Evolutionary conservation across 1,140 invertebrate species (phyloP).

Genomic region (Lepidotrigona ventralis): DNA sequence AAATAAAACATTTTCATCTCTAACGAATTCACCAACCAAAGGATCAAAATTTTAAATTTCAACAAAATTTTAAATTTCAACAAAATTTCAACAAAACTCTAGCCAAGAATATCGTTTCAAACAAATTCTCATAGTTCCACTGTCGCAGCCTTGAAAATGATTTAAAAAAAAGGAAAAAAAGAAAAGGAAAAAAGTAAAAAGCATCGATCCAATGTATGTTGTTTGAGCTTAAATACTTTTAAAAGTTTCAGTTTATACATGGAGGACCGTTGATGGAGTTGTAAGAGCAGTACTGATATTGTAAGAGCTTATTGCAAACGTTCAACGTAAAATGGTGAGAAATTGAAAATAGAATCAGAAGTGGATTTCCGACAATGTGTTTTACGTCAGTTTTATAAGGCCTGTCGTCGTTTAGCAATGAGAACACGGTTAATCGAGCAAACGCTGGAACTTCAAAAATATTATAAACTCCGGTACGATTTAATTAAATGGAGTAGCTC

Average conservation of each 20-base stretch:
- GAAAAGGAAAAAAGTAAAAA: neutral
- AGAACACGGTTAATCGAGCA: neutral
- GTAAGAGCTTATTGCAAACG: too few species aligned
- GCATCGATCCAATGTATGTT: neutral
- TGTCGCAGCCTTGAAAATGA: too few species aligned
- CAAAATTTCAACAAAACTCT: too few species aligned
- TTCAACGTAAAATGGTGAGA: neutral
- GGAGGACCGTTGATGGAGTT: neutral
- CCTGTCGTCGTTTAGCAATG: neutral
- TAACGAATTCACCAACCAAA: too few species aligned
- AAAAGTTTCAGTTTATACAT: neutral
- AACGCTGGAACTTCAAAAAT: neutral
- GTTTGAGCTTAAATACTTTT: neutral
- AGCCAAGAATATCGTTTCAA: too few species aligned
- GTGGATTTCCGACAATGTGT: neutral
- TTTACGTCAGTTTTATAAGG: neutral
- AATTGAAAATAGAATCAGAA: neutral
- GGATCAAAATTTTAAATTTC: too few species aligned
- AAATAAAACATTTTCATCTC: too few species aligned
- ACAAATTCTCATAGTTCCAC: too few species aligned
- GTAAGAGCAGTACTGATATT: neutral
- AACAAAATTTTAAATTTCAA: too few species aligned
- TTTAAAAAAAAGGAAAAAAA: neutral
- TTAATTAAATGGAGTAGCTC: conserved; percentile 3
- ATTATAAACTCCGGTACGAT: neutral